Evolutionary conservation across 2,888 invertebrate species (phyloP), one percentile per base, ranked within the genome.

Genomic region (Ornithoptera priamus): DNA sequence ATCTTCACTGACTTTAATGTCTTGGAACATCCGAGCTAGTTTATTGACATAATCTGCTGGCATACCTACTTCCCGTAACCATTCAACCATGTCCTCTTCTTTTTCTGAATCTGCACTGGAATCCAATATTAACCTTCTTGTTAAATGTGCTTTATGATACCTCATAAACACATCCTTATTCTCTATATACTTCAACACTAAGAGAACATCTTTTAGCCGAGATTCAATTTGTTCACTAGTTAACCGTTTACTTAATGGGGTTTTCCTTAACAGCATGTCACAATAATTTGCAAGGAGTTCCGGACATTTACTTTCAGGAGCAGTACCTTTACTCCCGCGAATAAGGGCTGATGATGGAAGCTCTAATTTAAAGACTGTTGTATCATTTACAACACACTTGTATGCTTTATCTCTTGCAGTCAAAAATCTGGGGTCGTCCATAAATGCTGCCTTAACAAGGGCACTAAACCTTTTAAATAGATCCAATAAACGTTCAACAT

Each of bases 91-190:
- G 83, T 98, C 98, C 89, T 99, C 99, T 88, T 99, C 99, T 83
- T 99, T 99, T 86, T 99, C 99, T 76, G 98, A 98, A 90, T 99
- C 99, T 1, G 99, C 99, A 82, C 99, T 99, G 22, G 99, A 98
- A 85, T 99, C 99, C 76, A 99, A 94, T 85, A 99, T 99, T 75
- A 99, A 94, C 80, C 94, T 95, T 80, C 99, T 94, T 10, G 99
- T 99, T 74, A 99, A 93, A 92, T 99, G 99, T 62, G 98, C 99
- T 88, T 99, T 99, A 88, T 99, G 99, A 88, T 99, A 99, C 76
- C 99, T 94, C 99, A 99, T 99, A 88, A 99, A 99, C 42, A 99
- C 99, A 93, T 99, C 99, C 88, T 99, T 99, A 90, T 99, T 99
- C 87, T 98, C 97, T 76, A 99, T 98, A 90, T 99, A 99, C 88